phyloP scores from a whole-genome alignment of 2,113 vertebrate species.

The Tyto alba region DNA sequence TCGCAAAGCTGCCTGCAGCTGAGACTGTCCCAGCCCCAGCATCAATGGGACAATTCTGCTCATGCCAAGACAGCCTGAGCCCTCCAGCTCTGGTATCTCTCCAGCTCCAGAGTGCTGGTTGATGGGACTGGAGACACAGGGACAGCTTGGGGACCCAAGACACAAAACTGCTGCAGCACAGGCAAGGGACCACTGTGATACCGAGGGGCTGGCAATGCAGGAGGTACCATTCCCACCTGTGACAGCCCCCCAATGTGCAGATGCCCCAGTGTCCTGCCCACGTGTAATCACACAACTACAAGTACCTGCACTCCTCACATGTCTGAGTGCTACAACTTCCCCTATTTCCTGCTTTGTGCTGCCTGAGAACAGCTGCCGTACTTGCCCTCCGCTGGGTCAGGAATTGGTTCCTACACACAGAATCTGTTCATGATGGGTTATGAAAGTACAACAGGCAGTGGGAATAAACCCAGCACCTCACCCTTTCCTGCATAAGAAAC shows the following conservation, averaged over 20 bases:
- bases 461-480: background rate
- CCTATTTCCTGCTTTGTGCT: background rate
- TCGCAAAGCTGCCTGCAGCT: background rate
- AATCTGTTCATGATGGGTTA: background rate
- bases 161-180: background rate
- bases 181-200: background rate
- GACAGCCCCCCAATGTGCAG: rapidly evolving
- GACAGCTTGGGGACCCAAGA: background rate
- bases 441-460: background rate
- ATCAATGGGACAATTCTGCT: background rate
- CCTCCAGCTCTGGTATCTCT: background rate
- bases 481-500: background rate
- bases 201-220: rapidly evolving
- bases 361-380: background rate
- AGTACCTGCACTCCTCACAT: background rate
- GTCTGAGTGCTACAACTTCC: background rate
- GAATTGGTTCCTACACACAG: background rate
- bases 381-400: background rate
- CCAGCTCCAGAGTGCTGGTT: background rate
- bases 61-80: background rate
- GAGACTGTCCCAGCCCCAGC: background rate
- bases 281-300: background rate
- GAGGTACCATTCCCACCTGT: background rate
- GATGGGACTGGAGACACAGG: background rate
- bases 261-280: background rate